A percentile compares a stretch with the other conserved stretches of the same genome.
These are phyloP conservation scores for Alentia gelatinosa DNA, from an alignment of 2,888 invertebrate genomes.

Conservation along the genomic window DNA sequence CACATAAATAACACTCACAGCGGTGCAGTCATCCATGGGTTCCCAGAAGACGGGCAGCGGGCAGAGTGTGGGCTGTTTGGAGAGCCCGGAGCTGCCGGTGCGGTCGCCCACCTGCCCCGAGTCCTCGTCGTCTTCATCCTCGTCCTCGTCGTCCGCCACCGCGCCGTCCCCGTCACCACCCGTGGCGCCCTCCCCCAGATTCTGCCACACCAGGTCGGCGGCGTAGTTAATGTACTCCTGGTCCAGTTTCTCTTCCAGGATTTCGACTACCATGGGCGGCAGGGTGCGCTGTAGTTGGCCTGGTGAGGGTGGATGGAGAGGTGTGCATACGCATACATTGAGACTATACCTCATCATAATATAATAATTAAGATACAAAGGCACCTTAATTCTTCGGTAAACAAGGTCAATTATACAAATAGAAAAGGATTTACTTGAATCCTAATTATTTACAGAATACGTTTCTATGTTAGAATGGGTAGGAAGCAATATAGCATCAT, in stretches of 20 bases:
- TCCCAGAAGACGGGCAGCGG: conserved; percentile 70
- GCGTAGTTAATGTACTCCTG: conserved; percentile 73
- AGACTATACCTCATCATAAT: not conserved
- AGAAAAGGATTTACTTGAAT: too few species aligned
- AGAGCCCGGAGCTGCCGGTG: not conserved
- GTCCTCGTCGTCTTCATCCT: conserved; percentile 5
- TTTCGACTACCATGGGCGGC: conserved; percentile 76
- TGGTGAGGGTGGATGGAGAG: conserved; percentile 62
- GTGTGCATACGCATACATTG: too few species aligned
- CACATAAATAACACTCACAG: too few species aligned
- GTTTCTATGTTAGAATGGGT: too few species aligned
- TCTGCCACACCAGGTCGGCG: conserved; percentile 63
- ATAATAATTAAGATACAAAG: too few species aligned
- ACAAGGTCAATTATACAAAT: too few species aligned
- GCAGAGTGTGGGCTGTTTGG: conserved; percentile 41
- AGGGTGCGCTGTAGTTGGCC: conserved; percentile 75
- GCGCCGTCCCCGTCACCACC: not conserved
- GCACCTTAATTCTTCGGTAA: too few species aligned
- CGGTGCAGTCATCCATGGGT: conserved; percentile 31
- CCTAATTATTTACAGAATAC: too few species aligned
- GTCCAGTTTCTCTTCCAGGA: conserved; percentile 75
- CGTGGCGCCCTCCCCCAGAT: not conserved
- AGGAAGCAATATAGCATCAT: too few species aligned
- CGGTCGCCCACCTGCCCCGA: not conserved
- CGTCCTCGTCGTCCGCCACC: not conserved